Evolutionary conservation across 2,888 invertebrate genomes (phyloP).

Genomic region (Drosophila hawaiiensis): DNA sequence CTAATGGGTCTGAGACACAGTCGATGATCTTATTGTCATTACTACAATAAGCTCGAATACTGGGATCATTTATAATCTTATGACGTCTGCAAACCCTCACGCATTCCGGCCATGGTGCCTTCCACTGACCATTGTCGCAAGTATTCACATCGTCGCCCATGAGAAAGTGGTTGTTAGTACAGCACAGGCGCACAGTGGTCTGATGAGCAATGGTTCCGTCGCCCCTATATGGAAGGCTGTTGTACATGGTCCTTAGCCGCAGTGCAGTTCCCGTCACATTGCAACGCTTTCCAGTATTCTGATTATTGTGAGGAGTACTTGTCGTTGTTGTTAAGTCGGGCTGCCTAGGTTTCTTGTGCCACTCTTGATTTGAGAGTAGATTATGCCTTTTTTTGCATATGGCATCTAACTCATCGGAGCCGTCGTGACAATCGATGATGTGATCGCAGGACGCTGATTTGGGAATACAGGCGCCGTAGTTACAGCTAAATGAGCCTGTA

Average conservation of each 20-base stretch:
- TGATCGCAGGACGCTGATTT: slow-evolving; percentile 32
- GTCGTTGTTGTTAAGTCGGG: background rate
- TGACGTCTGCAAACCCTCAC: slow-evolving; percentile 5
- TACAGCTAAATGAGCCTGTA: slow-evolving; percentile 74
- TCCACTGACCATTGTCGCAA: slow-evolving; percentile 43
- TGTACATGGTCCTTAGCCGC: background rate
- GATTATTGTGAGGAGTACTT: too few species aligned
- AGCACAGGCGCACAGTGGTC: slow-evolving; percentile 22
- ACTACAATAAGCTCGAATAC: slow-evolving; percentile 8
- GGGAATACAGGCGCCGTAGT: slow-evolving; percentile 69
- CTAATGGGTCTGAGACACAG: slow-evolving; percentile 8
- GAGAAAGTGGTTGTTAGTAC: background rate
- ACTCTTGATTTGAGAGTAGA: background rate
- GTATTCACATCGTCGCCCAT: slow-evolving; percentile 27
- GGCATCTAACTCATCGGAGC: slow-evolving; percentile 36
- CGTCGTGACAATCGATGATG: slow-evolving; percentile 34
- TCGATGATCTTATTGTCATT: background rate
- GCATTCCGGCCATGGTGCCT: slow-evolving; percentile 24
- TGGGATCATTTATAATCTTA: slow-evolving; percentile 11
- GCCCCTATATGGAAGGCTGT: slow-evolving; percentile 15
- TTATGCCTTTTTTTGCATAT: slow-evolving; percentile 16
- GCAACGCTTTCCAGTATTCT: slow-evolving; percentile 6
- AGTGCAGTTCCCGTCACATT: slow-evolving; percentile 11
- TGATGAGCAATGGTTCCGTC: slow-evolving; percentile 13
- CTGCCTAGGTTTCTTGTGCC: background rate